Evolutionary conservation across 2,113 vertebrate species (phyloP).

Genomic region (Motacilla alba): DNA sequence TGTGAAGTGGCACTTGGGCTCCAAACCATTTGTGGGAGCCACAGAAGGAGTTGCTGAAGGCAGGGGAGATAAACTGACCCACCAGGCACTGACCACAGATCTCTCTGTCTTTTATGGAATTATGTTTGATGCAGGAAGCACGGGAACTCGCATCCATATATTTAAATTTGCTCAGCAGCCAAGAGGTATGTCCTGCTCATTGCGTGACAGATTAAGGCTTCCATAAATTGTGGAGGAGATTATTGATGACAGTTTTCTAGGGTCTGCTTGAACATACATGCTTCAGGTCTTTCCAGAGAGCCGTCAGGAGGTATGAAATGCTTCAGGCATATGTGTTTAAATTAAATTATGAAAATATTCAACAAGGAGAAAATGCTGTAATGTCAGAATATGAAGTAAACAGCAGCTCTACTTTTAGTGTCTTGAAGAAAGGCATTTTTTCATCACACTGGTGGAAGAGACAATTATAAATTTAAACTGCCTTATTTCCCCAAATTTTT

Average conservation of each 20-base stretch:
- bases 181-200: conserved; percentile 65
- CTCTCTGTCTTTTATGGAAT: conserved; percentile 81
- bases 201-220: neutral
- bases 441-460: neutral
- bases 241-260: neutral
- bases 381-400: neutral
- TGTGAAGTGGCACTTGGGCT: conserved; percentile 77
- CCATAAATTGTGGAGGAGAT: neutral
- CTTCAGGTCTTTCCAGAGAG: neutral
- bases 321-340: neutral
- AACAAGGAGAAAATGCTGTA: neutral
- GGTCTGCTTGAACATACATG: neutral
- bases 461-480: neutral
- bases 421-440: neutral
- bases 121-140: conserved; percentile 96
- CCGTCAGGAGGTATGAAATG: neutral
- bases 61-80: conserved; percentile 4
- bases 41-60: neutral
- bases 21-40: conserved; percentile 32
- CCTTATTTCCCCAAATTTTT: neutral
- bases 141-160: conserved; percentile 89
- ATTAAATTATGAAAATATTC: neutral
- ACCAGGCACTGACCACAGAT: neutral
- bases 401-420: neutral
- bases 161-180: conserved; percentile 82